These are phyloP conservation scores for Pseudois nayaur DNA, from an alignment of 2,113 vertebrate genomes.

Conservation along the genomic window DNA sequence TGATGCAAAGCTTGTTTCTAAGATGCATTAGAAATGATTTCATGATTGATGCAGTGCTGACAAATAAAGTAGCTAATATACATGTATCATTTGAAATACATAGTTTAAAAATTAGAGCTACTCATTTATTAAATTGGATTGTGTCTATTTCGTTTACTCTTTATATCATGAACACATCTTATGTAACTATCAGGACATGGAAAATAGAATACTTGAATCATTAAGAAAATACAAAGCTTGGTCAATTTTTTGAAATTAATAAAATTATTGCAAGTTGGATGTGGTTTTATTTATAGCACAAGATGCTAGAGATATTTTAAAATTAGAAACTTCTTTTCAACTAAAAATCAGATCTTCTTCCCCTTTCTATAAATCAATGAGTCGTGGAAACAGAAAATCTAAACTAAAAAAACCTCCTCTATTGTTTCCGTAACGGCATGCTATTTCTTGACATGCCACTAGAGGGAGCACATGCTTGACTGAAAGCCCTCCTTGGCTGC, in stretches of 20 bases:
- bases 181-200: background rate
- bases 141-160: background rate
- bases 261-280: background rate
- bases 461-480: conserved; percentile 51
- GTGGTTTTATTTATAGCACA: background rate
- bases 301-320: background rate
- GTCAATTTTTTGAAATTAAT: background rate
- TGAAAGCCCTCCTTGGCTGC: background rate
- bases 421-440: background rate
- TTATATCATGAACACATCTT: conserved; percentile 10
- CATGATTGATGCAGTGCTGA: conserved; percentile 30
- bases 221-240: conserved; percentile 36
- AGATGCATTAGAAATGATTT: conserved; percentile 44
- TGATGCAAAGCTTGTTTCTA: conserved; percentile 41
- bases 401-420: background rate
- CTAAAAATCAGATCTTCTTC: background rate
- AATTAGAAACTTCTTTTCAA: background rate
- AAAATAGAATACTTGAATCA: background rate
- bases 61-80: conserved; percentile 47
- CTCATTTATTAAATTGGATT: conserved; percentile 40
- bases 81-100: conserved; percentile 26
- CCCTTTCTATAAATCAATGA: background rate
- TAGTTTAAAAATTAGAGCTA: conserved; percentile 27
- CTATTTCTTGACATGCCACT: conserved; percentile 6
- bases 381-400: background rate